Percentiles rank a stretch among this genome's conserved stretches.
Evolutionary conservation across 1,140 invertebrate genomes (phyloP).

Genomic region (Dreissena rostriformis): DNA sequence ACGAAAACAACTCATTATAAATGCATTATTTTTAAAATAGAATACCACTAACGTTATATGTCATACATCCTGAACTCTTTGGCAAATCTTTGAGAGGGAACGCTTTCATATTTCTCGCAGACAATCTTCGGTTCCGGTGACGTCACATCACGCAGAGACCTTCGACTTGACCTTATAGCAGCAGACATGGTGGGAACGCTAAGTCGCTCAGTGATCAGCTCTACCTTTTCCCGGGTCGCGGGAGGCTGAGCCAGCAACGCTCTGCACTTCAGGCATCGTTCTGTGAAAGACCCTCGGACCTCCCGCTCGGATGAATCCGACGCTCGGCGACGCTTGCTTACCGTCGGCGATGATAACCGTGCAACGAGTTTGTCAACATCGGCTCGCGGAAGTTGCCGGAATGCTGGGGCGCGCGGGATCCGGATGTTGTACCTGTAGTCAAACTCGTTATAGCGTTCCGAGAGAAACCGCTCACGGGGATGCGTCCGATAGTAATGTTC

Average conservation of each 20-base stretch:
- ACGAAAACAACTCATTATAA: too few species aligned
- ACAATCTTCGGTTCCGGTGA: background rate
- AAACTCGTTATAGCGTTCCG: slow-evolving; percentile 61
- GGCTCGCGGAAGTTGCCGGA: slow-evolving; percentile 32
- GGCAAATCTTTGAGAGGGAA: slow-evolving; percentile 35
- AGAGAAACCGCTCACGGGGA: slow-evolving; percentile 18
- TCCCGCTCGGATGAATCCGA: slow-evolving; percentile 32
- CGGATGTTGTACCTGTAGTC: slow-evolving; percentile 55
- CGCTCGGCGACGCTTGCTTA: slow-evolving; percentile 37
- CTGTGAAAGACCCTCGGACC: slow-evolving; percentile 22
- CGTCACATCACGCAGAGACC: background rate
- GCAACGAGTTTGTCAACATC: slow-evolving; percentile 57
- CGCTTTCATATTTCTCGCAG: slow-evolving; percentile 28
- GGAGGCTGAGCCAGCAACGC: background rate
- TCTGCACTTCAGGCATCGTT: slow-evolving; percentile 30
- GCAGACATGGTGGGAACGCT: slow-evolving; percentile 28
- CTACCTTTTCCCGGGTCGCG: background rate
- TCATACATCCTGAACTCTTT: slow-evolving; percentile 38
- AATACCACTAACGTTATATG: background rate
- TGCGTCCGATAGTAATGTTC: slow-evolving; percentile 18
- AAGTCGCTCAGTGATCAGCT: slow-evolving; percentile 33
- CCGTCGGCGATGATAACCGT: slow-evolving; percentile 36
- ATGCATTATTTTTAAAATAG: too few species aligned
- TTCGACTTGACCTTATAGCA: slow-evolving; percentile 16
- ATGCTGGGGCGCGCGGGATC: slow-evolving; percentile 43